phyloP scores from a whole-genome alignment of 2,888 invertebrate genomes.

The Pasiphila rectangulata region DNA sequence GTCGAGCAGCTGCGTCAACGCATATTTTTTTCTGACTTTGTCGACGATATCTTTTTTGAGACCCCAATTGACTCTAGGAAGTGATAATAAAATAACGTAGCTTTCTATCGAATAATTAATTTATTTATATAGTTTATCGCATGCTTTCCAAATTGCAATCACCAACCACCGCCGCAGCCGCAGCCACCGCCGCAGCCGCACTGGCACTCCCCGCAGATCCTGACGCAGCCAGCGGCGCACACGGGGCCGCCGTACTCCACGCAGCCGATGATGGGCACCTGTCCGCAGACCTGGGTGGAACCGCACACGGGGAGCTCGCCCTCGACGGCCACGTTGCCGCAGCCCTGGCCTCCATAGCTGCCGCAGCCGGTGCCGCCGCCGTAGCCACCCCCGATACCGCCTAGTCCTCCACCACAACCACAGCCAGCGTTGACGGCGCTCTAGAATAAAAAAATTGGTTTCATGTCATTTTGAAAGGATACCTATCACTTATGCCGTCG shows the following conservation, averaged over 20 bases:
- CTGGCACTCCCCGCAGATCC: not conserved
- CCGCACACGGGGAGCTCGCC: constrained; percentile 42
- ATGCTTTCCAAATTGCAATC: not conserved
- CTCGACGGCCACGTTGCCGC: constrained; percentile 28
- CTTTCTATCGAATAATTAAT: too few relatives aligned
- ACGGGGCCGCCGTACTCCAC: constrained; percentile 30
- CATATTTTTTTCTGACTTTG: too few relatives aligned
- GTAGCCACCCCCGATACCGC: not conserved
- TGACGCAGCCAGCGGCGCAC: constrained; percentile 1
- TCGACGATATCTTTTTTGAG: too few relatives aligned
- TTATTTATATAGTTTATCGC: too few relatives aligned
- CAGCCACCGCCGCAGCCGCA: constrained; percentile 21
- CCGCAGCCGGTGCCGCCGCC: not conserved
- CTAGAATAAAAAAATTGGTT: not conserved
- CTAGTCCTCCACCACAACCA: not conserved
- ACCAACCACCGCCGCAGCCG: too few relatives aligned
- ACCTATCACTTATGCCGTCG: too few relatives aligned
- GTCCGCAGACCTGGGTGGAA: constrained; percentile 18
- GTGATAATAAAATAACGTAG: too few relatives aligned
- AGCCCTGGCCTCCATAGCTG: constrained; percentile 4
- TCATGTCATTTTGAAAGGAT: too few relatives aligned
- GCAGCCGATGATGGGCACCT: constrained; percentile 11
- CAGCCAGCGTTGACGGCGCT: not conserved
- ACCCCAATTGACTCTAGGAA: too few relatives aligned
- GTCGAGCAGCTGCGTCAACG: too few relatives aligned